These are phyloP conservation scores for Pristionchus entomophagus DNA, from an alignment of 2,888 invertebrate species.

Conservation along the genomic window DNA sequence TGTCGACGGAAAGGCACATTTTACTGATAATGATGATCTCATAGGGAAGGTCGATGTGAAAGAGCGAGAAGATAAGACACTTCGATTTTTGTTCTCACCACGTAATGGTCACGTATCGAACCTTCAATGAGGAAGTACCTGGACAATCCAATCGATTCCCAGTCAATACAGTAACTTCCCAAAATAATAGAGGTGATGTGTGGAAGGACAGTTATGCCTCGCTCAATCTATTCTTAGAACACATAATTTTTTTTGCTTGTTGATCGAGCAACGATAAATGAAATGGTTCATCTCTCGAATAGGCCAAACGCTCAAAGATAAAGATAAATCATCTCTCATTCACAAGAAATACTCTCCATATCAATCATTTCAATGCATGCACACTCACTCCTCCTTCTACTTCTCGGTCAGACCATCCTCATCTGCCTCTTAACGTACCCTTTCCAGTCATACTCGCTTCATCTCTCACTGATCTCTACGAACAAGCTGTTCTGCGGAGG, in stretches of 20 bases:
- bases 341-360: constrained; percentile 12
- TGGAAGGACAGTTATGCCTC: constrained; percentile 15
- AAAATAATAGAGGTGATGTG: neutral
- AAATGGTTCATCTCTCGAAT: neutral
- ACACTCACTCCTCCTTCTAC: neutral
- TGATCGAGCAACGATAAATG: constrained; percentile 27
- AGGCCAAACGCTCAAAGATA: neutral
- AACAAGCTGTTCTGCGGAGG: neutral
- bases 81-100: neutral
- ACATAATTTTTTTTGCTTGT: neutral
- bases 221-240: neutral
- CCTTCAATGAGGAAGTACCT: neutral
- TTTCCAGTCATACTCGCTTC: neutral
- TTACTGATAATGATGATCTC: neutral
- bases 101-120: neutral
- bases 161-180: neutral
- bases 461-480: constrained; percentile 8
- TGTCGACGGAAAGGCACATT: neutral
- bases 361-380: neutral
- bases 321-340: constrained; percentile 12
- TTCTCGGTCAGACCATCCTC: neutral
- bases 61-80: neutral
- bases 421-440: neutral
- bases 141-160: neutral
- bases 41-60: too few species aligned